Base-by-base conservation (phyloP, 2,113 vertebrate genomes). In the Phocoena sinus region DNA sequence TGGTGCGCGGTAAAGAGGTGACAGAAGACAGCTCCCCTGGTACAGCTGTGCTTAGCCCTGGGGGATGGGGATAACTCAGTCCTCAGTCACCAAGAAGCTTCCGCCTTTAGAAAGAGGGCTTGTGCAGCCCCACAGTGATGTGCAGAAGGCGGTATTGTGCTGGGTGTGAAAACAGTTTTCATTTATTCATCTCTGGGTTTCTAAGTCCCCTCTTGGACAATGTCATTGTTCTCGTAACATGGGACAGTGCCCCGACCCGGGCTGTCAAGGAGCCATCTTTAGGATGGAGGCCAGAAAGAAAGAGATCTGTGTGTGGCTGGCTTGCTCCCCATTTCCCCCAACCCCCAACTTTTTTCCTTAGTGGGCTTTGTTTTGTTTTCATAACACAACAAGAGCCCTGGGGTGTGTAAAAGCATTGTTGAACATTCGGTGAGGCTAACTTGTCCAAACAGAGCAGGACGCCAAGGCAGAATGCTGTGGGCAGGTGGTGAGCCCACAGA, bases 361-460 rank as follows among this genome's bases (percentile, higher is more conserved):
- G 81, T 10, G 21, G 94, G 88, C 79, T 76, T 83, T 81, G 87
- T 97, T 97, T 96, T 97, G 95, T 97, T 98, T 98, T 97, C 80
- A 87, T 96, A 98, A 97, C 89, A 94, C 93, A 82, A 73, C 71
- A 81, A 90, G 97, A 95, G 95, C 98, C 97, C 77, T 94, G 85
- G 97, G 98, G 97, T 98, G 97, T 94, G 87, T 93, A 93, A 97
- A 94, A 97, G 95, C 94, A 95, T 95, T 96, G 97, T 97, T 89
- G 97, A 96, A 76, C 80, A 84, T 93, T 92, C 0, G 31, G 38
- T 36, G 93, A 97, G 97, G 91, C 93, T 73, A 77, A 96, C 96
- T 96, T 98, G 97, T 98, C 98, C 94, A 97, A 98, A 97, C 95
- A 97, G 95, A 97, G 93, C 91, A 62, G 92, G 93, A 84, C 67